A percentile compares a stretch with the other conserved stretches of the same genome.
phyloP scores from a whole-genome alignment of 2,797 vertebrate genomes.

The Tragelaphus eurycerus region DNA sequence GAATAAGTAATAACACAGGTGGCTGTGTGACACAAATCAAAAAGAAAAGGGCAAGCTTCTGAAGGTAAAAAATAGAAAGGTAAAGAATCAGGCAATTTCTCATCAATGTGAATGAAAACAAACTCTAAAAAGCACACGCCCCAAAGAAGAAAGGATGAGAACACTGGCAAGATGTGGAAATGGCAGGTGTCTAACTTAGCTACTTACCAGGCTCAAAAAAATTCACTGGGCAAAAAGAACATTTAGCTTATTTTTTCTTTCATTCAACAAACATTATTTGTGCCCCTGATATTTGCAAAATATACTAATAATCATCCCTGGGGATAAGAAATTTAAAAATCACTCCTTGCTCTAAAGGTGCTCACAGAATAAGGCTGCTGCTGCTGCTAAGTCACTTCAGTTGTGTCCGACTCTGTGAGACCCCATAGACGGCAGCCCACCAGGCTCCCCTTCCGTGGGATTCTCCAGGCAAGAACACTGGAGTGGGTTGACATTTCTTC shows the following conservation, averaged over 20 bases:
- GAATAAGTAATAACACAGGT: conserved; percentile 60
- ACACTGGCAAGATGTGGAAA: not conserved
- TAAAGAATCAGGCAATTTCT: not conserved
- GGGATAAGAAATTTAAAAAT: not conserved
- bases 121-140: not conserved
- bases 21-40: conserved; percentile 19
- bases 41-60: not conserved
- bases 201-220: not conserved
- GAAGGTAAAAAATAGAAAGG: not conserved
- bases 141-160: not conserved
- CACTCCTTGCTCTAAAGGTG: not conserved
- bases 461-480: no score
- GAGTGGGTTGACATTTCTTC: no score
- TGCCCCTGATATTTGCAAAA: not conserved
- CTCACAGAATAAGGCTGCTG: not conserved
- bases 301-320: not conserved
- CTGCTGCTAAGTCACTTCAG: no score
- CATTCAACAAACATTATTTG: not conserved
- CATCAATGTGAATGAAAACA: not conserved
- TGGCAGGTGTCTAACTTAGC: not conserved
- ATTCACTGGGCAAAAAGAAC: not conserved
- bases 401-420: no score
- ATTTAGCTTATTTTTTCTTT: conserved; percentile 1
- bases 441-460: no score
- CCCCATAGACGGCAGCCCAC: no score